Evolutionary conservation across 2,113 vertebrate genomes (phyloP), one percentile per base, ranked within the genome.

Genomic region (Ciconia boyciana): DNA sequence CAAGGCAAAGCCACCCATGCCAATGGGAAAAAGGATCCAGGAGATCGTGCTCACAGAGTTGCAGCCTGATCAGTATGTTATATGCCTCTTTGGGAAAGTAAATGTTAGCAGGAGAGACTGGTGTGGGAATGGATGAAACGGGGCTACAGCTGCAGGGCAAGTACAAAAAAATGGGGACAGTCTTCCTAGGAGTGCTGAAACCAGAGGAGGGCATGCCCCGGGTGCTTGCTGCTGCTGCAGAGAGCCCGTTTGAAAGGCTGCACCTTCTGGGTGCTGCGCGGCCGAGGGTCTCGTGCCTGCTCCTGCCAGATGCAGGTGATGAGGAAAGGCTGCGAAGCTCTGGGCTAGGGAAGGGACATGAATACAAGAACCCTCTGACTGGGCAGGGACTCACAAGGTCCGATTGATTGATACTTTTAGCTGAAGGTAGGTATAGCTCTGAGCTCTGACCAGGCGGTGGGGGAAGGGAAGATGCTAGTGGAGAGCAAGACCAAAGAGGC

Each of bases 181-280:
- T 13, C 36, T 77, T 77, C 58, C n/a, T 55, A 31, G 28, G 29
- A 76, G 19, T 9, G 31, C 46, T 72, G 60, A 87, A 66, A 43
- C 31, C 16, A 12, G 44, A 54, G 51, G 26, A 86, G n/a, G 11
- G 41, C 22, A 9, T 1, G 3, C 7, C 10, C 4, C 0, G 2
- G 32, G 25, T 24, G 13, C 31, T 51, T 49, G 44, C 24, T 89
- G 46, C 57, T 61, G 54, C 31, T 65, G 57, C 52, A 61, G 46
- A 68, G 44, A 78, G 36, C 43, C 13, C 3, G 0, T 65, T 13
- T 25, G 70, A 51, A 36, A 18, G 61, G 43, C 51, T 64, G 22
- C 0, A 5, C 13, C 44, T 60, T n/a, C 21, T 36, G 49, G 9
- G 12, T 54, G 26, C 64, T 58, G 65, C 1, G 5, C 41, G 62